These are phyloP conservation scores for Rhagonycha fulva DNA, from an alignment of 2,888 invertebrate species.

Conservation along the genomic window DNA sequence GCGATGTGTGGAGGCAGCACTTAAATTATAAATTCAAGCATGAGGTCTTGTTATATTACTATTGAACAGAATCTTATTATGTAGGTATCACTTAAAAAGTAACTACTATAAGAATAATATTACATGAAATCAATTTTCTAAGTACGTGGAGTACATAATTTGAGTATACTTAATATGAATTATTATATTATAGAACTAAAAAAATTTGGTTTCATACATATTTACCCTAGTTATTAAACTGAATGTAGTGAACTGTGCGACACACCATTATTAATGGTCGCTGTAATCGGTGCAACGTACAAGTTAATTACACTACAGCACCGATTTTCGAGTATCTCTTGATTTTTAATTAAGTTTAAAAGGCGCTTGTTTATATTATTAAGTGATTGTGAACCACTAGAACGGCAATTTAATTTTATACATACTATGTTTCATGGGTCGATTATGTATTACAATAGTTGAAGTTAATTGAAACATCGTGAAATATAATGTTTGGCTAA, in stretches of 20 bases:
- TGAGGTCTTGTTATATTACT: too few relatives aligned
- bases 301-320: conserved; percentile 24
- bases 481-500: too few relatives aligned
- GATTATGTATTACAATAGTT: background rate
- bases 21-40: too few relatives aligned
- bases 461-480: background rate
- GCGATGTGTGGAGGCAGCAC: too few relatives aligned
- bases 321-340: conserved; percentile 23
- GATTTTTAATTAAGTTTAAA: conserved; percentile 28
- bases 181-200: background rate
- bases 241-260: conserved; percentile 16
- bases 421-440: background rate
- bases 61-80: too few relatives aligned
- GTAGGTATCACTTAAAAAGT: too few relatives aligned
- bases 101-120: too few relatives aligned
- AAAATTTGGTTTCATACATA: background rate
- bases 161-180: too few relatives aligned
- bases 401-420: conserved; percentile 1
- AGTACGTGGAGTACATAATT: too few relatives aligned
- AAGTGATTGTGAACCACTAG: conserved; percentile 22
- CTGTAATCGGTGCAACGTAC: conserved; percentile 25
- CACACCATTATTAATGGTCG: conserved; percentile 24
- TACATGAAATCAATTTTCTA: background rate
- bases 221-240: background rate
- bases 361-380: conserved; percentile 25